These are phyloP conservation scores for Conchocele bisecta DNA, from an alignment of 2,888 invertebrate species.

Conservation along the genomic window DNA sequence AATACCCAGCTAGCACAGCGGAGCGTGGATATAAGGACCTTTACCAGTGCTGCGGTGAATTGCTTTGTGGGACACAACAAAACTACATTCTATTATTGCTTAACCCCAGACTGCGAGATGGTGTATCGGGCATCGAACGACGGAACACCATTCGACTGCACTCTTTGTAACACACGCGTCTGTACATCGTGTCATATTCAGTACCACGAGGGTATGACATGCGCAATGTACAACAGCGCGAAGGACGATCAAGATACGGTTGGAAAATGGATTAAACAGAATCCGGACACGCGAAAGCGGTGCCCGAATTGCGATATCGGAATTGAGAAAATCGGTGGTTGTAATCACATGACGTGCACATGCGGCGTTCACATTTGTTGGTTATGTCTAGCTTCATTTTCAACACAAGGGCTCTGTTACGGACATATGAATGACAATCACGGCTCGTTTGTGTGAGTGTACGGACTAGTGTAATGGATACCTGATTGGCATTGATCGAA, in stretches of 20 bases:
- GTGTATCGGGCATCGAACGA: constrained; percentile 66
- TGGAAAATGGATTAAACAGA: constrained; percentile 62
- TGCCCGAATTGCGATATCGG: constrained; percentile 72
- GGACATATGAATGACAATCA: constrained; percentile 70
- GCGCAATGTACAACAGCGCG: constrained; percentile 61
- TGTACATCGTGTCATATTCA: constrained; percentile 72
- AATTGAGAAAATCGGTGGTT: constrained; percentile 76
- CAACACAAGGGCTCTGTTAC: constrained; percentile 58
- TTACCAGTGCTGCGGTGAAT: constrained; percentile 61
- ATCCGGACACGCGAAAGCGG: constrained; percentile 58
- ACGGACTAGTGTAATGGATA: too few species aligned
- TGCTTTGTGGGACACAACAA: constrained; percentile 62
- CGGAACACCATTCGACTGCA: constrained; percentile 62
- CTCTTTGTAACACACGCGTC: constrained; percentile 59
- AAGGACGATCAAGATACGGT: constrained; percentile 49
- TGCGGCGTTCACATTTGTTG: constrained; percentile 76
- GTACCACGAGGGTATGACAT: constrained; percentile 73
- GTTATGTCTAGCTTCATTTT: constrained; percentile 67
- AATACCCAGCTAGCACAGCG: constrained; percentile 42
- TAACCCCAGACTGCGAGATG: constrained; percentile 74
- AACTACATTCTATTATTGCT: constrained; percentile 66
- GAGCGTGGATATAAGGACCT: constrained; percentile 27
- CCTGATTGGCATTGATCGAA: too few species aligned
- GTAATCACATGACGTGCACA: constrained; percentile 75
- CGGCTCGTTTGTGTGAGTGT: too few species aligned